Evolutionary conservation across 1,140 invertebrate species (phyloP), one percentile per base, ranked within the genome.

Genomic region (Camponotus vicinus): DNA sequence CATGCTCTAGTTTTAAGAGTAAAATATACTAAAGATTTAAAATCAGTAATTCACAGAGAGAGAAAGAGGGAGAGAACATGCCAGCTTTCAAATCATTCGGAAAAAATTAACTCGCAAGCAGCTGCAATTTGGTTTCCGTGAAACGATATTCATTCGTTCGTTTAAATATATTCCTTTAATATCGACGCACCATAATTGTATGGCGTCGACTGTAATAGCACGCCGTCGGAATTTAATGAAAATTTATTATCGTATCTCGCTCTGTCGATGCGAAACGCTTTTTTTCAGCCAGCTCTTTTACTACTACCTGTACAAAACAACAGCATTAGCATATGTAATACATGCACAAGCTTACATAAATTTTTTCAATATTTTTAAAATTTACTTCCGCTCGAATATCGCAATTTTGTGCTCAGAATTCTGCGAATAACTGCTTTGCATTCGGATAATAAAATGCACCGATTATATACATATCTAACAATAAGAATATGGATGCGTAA

Each of bases 141-240:
- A 82, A 73, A 32, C 6, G 37, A 61, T 61, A 34, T 69, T 70
- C 13, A 73, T 73, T 75, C 55, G 69, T 32, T 27, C 69, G 55
- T 32, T 83, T 75, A 34, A 61, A 83, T 83, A 63, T 49, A 37
- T 83, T 37, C n/a, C 67, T 11, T 83, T 75, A 73, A 83, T 83
- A 63, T 71, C 55, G 27, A 21, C 32, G 40, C 40, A 9, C 18
- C 55, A 37, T 83, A 83, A 83, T 83, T 83, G 79, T 27, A 61
- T n/a, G 40, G 69, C 32, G n/a, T 83, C 40, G 69, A 83, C 67
- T 61, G 55, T 73, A 83, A 83, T 73, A 42, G 7, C 55, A 61
- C 13, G 27, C 52, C 79, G 40, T 83, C 32, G 27, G 37, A 83
- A 83, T 73, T 83, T 75, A 83, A 83, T 83, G 55, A 83, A 83